phyloP scores from a whole-genome alignment of 1,140 invertebrate genomes.

The Capitella teleta region DNA sequence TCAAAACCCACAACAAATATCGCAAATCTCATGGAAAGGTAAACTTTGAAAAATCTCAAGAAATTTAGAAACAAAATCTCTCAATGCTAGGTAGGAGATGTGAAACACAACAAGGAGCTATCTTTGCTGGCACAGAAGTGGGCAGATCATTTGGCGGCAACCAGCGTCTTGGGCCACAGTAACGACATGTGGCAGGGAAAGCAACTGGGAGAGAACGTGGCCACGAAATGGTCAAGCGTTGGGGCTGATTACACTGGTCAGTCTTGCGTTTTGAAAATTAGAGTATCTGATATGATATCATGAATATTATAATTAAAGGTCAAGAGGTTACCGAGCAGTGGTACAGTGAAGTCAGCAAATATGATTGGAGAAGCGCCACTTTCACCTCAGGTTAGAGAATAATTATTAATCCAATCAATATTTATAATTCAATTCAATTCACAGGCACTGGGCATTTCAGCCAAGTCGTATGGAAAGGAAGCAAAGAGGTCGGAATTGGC shows the following conservation, averaged over 20 bases:
- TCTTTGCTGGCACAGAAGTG: conserved; percentile 57
- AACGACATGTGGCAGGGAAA: conserved; percentile 18
- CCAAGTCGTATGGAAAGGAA: conserved; percentile 75
- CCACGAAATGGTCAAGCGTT: conserved; percentile 13
- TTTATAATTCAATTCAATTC: too few species aligned
- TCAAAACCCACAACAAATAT: too few species aligned
- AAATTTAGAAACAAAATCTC: too few species aligned
- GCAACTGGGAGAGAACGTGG: conserved; percentile 34
- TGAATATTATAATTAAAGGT: too few species aligned
- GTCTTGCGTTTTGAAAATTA: too few species aligned
- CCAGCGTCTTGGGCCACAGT: conserved; percentile 61
- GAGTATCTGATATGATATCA: too few species aligned
- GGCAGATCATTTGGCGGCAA: conserved; percentile 61
- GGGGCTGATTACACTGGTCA: conserved; percentile 11
- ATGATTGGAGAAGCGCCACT: conserved; percentile 63
- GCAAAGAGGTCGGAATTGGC: conserved; percentile 67
- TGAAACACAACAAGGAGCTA: conserved; percentile 58
- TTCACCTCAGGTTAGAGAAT: too few species aligned
- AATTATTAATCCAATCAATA: too few species aligned
- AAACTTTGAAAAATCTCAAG: too few species aligned
- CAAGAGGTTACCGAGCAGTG: conserved; percentile 75
- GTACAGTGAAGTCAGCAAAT: conserved; percentile 68
- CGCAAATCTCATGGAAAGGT: too few species aligned
- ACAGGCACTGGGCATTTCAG: conserved; percentile 82
- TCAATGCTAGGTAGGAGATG: too few species aligned